Evolutionary conservation across 2,888 invertebrate genomes (phyloP).

Genomic region (Myathropa florea): DNA sequence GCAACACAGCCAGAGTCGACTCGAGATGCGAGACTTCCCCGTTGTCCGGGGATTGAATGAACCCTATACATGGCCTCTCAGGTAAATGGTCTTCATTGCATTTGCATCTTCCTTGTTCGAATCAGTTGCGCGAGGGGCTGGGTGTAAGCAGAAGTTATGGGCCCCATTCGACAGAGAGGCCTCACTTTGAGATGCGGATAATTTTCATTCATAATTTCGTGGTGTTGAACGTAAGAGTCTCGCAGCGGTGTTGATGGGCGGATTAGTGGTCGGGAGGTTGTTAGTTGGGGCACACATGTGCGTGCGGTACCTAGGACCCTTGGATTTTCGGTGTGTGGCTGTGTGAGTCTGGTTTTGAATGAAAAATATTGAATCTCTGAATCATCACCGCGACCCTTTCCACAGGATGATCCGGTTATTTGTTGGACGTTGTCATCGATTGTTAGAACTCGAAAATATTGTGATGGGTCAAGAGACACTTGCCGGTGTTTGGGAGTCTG

Average conservation of each 20-base stretch:
- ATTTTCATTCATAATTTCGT: slow-evolving; percentile 67
- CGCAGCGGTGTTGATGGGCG: slow-evolving; percentile 52
- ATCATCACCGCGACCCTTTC: slow-evolving; percentile 34
- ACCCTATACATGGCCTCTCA: slow-evolving; percentile 52
- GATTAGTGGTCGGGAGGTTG: slow-evolving; percentile 53
- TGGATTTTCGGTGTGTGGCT: neutral
- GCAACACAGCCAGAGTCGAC: slow-evolving; percentile 45
- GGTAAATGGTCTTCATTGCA: slow-evolving; percentile 46
- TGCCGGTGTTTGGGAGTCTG: slow-evolving; percentile 34
- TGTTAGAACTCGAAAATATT: slow-evolving; percentile 24
- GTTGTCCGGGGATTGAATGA: slow-evolving; percentile 32
- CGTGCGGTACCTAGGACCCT: slow-evolving; percentile 16
- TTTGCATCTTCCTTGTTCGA: slow-evolving; percentile 46
- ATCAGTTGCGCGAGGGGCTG: neutral
- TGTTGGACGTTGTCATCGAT: slow-evolving; percentile 61
- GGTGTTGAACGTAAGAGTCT: slow-evolving; percentile 39
- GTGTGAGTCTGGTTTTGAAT: slow-evolving; percentile 27
- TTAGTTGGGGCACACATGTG: slow-evolving; percentile 1
- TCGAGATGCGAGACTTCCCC: slow-evolving; percentile 23
- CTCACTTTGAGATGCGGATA: slow-evolving; percentile 43
- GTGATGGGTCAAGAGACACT: slow-evolving; percentile 48
- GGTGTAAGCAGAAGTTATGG: slow-evolving; percentile 57
- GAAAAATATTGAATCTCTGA: slow-evolving; percentile 13
- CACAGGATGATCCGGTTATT: slow-evolving; percentile 65
- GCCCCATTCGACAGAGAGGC: slow-evolving; percentile 22